Percentiles rank a stretch among this genome's conserved stretches.
Conservation (phyloP, 92 coral and sea anemone species). For the Palythoa caribaeorum region DNA sequence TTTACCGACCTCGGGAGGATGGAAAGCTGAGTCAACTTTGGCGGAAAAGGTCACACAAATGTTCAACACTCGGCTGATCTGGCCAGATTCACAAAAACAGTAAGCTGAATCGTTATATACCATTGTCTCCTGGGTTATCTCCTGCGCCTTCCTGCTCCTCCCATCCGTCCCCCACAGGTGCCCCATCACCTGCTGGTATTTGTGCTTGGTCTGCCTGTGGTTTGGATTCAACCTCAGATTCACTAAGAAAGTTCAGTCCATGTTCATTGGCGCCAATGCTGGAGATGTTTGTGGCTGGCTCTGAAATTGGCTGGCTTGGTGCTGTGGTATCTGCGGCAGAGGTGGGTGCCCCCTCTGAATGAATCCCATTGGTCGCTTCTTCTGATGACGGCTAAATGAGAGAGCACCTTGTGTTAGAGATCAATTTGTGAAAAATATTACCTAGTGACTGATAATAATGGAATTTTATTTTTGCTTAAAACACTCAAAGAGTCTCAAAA, state of each 20-base stretch:
- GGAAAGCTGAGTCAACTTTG: too few species aligned
- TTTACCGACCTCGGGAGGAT: too few species aligned
- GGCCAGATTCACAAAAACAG: background rate
- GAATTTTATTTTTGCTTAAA: too few species aligned
- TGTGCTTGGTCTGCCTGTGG: conserved; percentile 64
- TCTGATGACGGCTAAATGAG: conserved; percentile 36
- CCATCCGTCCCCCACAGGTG: conserved; percentile 66
- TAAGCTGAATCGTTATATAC: conserved; percentile 30
- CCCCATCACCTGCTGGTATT: conserved; percentile 38
- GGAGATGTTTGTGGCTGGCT: conserved; percentile 60
- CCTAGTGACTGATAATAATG: too few species aligned
- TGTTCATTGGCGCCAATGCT: conserved; percentile 89
- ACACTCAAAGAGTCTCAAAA: too few species aligned
- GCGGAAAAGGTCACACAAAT: too few species aligned
- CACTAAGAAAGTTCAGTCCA: conserved; percentile 96
- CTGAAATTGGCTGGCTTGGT: conserved; percentile 18
- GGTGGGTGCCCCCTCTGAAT: conserved; percentile 24
- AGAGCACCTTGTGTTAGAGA: background rate
- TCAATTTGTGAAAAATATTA: too few species aligned
- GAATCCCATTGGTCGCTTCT: conserved; percentile 58
- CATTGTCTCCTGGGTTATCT: conserved; percentile 7
- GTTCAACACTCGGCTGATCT: too few species aligned
- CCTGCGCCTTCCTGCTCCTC: conserved; percentile 47
- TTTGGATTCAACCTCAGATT: conserved; percentile 87
- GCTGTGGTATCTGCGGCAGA: background rate